Evolutionary conservation across 2,797 vertebrate species (phyloP).

Genomic region (Echiichthys vipera): DNA sequence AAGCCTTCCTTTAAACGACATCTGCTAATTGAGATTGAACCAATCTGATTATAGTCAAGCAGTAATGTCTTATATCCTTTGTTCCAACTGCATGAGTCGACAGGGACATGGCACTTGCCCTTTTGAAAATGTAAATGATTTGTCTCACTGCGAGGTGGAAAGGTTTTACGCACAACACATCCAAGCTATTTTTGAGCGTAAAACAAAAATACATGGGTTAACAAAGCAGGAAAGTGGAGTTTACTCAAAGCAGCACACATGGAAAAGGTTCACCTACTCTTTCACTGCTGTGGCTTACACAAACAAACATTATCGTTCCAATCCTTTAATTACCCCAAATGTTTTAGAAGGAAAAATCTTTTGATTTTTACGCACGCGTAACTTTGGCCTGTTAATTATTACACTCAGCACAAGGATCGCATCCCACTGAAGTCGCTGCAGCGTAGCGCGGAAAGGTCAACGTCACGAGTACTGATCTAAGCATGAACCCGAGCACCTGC

Average conservation of each 20-base stretch:
- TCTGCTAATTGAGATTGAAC: not conserved
- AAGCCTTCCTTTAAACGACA: not conserved
- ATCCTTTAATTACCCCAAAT: not conserved
- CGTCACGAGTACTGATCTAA: slow-evolving; percentile 11
- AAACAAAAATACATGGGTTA: not conserved
- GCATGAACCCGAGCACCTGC: slow-evolving; percentile 15
- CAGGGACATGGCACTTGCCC: not conserved
- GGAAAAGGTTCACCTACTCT: too few relatives aligned
- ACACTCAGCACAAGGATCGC: slow-evolving; percentile 17
- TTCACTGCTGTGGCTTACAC: not conserved
- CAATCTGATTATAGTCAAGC: not conserved
- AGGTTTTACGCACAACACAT: not conserved
- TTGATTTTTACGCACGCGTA: not conserved
- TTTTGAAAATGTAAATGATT: slow-evolving; percentile 9
- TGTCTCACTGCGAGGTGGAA: not conserved
- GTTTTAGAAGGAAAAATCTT: not conserved
- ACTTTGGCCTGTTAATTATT: slow-evolving; percentile 44
- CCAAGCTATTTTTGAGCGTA: not conserved
- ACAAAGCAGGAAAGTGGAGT: not conserved
- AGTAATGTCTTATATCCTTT: not conserved
- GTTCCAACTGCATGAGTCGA: slow-evolving; percentile 4
- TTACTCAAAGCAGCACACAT: not conserved
- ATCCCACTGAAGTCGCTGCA: slow-evolving; percentile 9
- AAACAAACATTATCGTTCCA: not conserved
- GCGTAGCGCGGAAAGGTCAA: slow-evolving; percentile 25